These are phyloP conservation scores for Cygnus olor DNA, from an alignment of 2,797 vertebrate genomes.

Conservation along the genomic window DNA sequence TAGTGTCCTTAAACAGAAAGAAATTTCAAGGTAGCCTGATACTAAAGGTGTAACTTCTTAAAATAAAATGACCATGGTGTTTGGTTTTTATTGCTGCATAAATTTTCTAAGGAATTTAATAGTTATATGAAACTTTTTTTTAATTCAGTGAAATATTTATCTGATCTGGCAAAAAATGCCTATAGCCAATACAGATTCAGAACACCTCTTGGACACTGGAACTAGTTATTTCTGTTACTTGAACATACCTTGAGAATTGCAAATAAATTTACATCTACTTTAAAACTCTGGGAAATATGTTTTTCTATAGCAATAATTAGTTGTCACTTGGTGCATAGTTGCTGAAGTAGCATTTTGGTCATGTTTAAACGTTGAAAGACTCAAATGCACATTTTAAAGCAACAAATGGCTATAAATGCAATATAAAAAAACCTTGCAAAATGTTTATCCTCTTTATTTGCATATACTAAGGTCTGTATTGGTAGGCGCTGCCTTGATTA, in stretches of 20 bases:
- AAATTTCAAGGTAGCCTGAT: conserved; percentile 36
- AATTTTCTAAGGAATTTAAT: conserved; percentile 68
- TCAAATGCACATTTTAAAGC: conserved; percentile 39
- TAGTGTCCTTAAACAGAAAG: neutral
- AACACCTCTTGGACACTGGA: conserved; percentile 55
- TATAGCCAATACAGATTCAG: conserved; percentile 65
- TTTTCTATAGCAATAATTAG: conserved; percentile 70
- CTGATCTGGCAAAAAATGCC: conserved; percentile 53
- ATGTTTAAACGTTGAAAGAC: conserved; percentile 3
- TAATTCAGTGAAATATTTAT: conserved; percentile 39
- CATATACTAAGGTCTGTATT: conserved; percentile 50
- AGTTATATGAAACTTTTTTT: conserved; percentile 10
- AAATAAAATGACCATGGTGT: conserved; percentile 22
- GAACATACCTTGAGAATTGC: conserved; percentile 14
- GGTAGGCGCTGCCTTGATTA: conserved; percentile 26
- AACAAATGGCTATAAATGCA: conserved; percentile 41
- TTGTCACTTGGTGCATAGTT: conserved; percentile 16
- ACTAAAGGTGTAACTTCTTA: conserved; percentile 64
- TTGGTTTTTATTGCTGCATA: conserved; percentile 65
- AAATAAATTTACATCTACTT: conserved; percentile 4
- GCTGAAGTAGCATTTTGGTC: conserved; percentile 18
- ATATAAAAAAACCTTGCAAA: conserved; percentile 1
- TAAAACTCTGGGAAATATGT: conserved; percentile 56
- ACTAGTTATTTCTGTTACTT: conserved; percentile 54
- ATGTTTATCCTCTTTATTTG: conserved; percentile 27